phyloP scores from a whole-genome alignment of 2,888 invertebrate genomes.

The Drosophila glabriapex region DNA sequence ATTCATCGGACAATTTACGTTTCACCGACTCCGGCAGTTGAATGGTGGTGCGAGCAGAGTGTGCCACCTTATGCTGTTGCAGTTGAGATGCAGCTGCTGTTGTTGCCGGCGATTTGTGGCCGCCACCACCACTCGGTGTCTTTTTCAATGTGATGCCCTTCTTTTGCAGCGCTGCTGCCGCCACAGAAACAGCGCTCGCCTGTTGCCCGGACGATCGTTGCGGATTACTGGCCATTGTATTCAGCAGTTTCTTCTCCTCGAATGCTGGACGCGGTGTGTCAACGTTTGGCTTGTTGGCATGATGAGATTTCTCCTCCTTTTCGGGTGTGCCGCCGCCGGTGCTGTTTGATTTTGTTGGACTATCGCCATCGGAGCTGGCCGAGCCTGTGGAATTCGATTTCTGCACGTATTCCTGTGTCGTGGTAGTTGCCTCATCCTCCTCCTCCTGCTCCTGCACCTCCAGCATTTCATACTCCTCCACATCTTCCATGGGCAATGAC shows the following conservation, averaged over 20 bases:
- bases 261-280: constrained; percentile 65
- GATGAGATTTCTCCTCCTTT: constrained; percentile 72
- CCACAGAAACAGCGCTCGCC: constrained; percentile 48
- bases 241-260: constrained; percentile 72
- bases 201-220: constrained; percentile 39
- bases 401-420: constrained; percentile 38
- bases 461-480: constrained; percentile 84
- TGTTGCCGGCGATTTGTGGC: constrained; percentile 16
- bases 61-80: constrained; percentile 15
- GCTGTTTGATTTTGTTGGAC: constrained; percentile 76
- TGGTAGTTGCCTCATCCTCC: constrained; percentile 55
- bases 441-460: constrained; percentile 85
- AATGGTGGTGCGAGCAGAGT: constrained; percentile 69
- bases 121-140: constrained; percentile 42
- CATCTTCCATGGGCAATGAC: constrained; percentile 74
- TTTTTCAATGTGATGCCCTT: constrained; percentile 83
- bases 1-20: constrained; percentile 79
- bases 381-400: constrained; percentile 66
- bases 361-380: constrained; percentile 80
- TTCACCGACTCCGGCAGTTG: constrained; percentile 81
- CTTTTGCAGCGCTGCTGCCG: constrained; percentile 79
- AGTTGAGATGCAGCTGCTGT: constrained; percentile 13
- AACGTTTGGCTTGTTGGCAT: constrained; percentile 44
- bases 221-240: constrained; percentile 64
- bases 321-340: constrained; percentile 73